Conservation (phyloP, 1,140 invertebrate species). For the Triops longicaudatus region DNA sequence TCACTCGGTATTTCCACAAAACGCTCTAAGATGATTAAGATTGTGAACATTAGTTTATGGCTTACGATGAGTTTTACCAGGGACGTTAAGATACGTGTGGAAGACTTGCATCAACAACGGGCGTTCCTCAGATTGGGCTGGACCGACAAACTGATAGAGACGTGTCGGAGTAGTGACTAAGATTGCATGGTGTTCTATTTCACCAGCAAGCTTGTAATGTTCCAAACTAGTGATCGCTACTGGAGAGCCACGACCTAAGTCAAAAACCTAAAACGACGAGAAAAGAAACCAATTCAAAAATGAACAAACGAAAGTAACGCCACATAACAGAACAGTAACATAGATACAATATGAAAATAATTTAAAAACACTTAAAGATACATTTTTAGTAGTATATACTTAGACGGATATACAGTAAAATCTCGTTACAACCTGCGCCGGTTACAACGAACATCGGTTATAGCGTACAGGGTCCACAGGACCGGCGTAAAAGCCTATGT, state of each 20-base stretch:
- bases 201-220: constrained; percentile 60
- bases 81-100: constrained; percentile 62
- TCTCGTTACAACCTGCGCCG: too few relatives aligned
- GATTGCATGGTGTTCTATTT: constrained; percentile 61
- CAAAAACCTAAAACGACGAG: constrained; percentile 60
- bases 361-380: too few relatives aligned
- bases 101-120: constrained; percentile 73
- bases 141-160: constrained; percentile 78
- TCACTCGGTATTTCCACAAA: constrained; percentile 66
- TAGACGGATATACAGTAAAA: too few relatives aligned
- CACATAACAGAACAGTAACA: background rate
- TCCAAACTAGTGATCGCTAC: constrained; percentile 77
- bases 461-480: too few relatives aligned
- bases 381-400: too few relatives aligned
- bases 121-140: constrained; percentile 61
- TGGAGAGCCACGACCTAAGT: constrained; percentile 63
- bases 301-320: background rate
- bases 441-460: too few relatives aligned
- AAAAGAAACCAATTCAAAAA: constrained; percentile 18
- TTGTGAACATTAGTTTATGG: constrained; percentile 24
- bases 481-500: too few relatives aligned
- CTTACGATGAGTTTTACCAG: constrained; percentile 45
- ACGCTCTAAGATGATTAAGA: constrained; percentile 38
- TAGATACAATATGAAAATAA: too few relatives aligned
- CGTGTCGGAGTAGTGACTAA: constrained; percentile 72